phyloP scores from a whole-genome alignment of 2,888 invertebrate species.

The Conomelus anceps region DNA sequence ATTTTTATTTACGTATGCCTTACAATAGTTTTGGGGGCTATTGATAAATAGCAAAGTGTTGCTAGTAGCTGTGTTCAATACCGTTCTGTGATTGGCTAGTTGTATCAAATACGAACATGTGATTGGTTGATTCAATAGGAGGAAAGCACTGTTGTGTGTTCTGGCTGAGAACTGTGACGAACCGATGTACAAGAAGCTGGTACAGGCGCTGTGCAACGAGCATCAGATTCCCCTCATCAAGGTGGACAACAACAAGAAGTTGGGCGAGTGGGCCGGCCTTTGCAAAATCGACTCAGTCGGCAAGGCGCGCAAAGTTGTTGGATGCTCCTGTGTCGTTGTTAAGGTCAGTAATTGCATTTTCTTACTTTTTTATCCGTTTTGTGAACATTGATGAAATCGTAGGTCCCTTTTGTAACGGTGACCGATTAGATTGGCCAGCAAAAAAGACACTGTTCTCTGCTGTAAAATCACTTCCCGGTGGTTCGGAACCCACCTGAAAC shows the following conservation, averaged over 20 bases:
- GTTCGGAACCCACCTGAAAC: no score
- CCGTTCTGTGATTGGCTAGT: background rate
- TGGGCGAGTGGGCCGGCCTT: slow-evolving; percentile 98
- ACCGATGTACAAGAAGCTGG: slow-evolving; percentile 93
- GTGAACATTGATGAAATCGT: no score
- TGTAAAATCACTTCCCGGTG: no score
- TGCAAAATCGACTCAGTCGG: slow-evolving; percentile 99
- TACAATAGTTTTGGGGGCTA: no score
- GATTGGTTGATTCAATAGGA: slow-evolving; percentile 49
- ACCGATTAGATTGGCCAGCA: no score
- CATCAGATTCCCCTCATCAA: slow-evolving; percentile 96
- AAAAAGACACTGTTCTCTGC: no score
- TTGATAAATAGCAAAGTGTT: no score
- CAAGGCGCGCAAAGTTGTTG: slow-evolving; percentile 96
- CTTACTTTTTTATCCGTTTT: background rate
- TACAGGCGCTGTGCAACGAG: slow-evolving; percentile 95
- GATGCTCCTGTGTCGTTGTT: slow-evolving; percentile 96
- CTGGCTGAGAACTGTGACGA: slow-evolving; percentile 98
- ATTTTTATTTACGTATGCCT: no score
- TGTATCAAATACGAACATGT: background rate
- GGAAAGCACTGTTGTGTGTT: slow-evolving; percentile 93
- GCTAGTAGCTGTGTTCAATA: no score
- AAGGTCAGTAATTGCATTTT: slow-evolving; percentile 48
- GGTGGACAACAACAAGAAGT: slow-evolving; percentile 97
- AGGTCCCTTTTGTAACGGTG: no score